Evolutionary conservation across 2,888 invertebrate species (phyloP).

Genomic region (Metalampra italica): DNA sequence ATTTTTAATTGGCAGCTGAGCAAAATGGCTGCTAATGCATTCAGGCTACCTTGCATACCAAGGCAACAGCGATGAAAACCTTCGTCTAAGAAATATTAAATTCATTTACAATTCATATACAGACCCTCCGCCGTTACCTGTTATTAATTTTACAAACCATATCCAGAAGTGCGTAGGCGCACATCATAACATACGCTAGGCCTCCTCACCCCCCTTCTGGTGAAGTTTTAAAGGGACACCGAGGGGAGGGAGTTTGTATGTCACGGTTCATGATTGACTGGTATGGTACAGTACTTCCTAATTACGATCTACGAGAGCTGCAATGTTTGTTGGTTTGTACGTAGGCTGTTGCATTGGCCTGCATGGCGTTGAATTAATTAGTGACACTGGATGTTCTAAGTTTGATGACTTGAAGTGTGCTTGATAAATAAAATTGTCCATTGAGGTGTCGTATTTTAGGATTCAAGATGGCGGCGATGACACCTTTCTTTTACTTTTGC

Average conservation of each 20-base stretch:
- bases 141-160: conserved; percentile 66
- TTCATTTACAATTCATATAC: conserved; percentile 30
- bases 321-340: conserved; percentile 30
- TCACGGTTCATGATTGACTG: not conserved
- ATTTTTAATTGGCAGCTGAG: too few species aligned
- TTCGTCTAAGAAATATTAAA: not conserved
- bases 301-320: conserved; percentile 45
- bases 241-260: conserved; percentile 3
- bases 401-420: not conserved
- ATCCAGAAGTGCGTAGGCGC: conserved; percentile 50
- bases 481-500: too few species aligned
- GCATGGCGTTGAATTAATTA: conserved; percentile 31
- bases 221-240: not conserved
- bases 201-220: not conserved
- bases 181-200: conserved; percentile 14
- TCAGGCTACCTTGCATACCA: not conserved
- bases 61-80: not conserved
- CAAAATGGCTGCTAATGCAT: too few species aligned
- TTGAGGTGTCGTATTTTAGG: not conserved
- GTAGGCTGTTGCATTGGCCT: conserved; percentile 66
- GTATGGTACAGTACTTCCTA: conserved; percentile 49
- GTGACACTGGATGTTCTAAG: conserved; percentile 20
- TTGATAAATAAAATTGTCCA: not conserved
- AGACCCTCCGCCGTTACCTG: conserved; percentile 25
- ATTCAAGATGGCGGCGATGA: too few species aligned